Conservation (phyloP, 1,140 invertebrate genomes). For the Pectinophora gossypiella region DNA sequence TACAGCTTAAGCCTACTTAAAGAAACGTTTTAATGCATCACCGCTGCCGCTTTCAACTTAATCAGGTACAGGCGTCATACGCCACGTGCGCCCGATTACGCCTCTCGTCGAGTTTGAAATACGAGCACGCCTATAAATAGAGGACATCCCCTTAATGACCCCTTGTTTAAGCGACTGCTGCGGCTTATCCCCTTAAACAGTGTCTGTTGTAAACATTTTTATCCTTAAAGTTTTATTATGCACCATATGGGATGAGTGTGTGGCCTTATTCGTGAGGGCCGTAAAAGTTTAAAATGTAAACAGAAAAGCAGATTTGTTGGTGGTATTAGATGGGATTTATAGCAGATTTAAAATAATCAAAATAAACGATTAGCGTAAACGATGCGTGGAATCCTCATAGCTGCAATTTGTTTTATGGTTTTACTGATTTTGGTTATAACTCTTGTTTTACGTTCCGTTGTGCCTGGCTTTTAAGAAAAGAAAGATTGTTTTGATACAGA, state of each 20-base stretch:
- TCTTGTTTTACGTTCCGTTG: too few relatives aligned
- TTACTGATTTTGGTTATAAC: too few relatives aligned
- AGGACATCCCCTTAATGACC: constrained; percentile 50
- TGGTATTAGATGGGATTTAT: neutral
- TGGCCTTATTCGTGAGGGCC: neutral
- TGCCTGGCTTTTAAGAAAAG: too few relatives aligned
- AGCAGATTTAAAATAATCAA: neutral
- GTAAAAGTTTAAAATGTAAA: neutral
- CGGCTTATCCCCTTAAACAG: too few relatives aligned
- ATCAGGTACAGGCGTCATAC: constrained; percentile 2
- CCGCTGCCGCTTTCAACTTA: neutral
- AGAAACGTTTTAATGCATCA: too few relatives aligned
- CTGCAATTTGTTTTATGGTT: too few relatives aligned
- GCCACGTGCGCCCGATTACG: constrained; percentile 58
- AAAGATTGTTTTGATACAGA: too few relatives aligned
- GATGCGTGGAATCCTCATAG: too few relatives aligned
- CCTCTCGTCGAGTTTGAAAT: constrained; percentile 39
- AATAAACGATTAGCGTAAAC: too few relatives aligned
- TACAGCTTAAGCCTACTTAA: too few relatives aligned
- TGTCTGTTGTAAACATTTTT: constrained; percentile 48
- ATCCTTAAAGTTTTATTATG: constrained; percentile 31
- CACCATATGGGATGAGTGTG: constrained; percentile 26
- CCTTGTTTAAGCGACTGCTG: constrained; percentile 37
- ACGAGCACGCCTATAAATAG: constrained; percentile 51
- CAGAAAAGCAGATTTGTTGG: neutral